Conservation (phyloP, 2,888 invertebrate genomes). For the Cephus runcator region DNA sequence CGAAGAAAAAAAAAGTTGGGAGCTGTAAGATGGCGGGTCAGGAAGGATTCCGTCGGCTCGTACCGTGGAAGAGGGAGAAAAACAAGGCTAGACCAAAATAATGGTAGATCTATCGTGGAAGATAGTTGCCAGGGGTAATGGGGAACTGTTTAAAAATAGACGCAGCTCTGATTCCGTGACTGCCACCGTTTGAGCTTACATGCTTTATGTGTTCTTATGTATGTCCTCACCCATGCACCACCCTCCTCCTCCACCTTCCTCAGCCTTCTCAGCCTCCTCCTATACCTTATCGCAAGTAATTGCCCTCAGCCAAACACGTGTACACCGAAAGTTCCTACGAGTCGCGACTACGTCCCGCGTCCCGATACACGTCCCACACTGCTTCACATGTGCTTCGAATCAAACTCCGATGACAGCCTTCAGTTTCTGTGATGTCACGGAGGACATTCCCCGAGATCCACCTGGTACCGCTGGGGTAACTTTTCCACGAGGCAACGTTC, state of each 20-base stretch:
- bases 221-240: conserved; percentile 3
- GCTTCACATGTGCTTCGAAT: background rate
- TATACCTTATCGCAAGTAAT: background rate
- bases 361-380: background rate
- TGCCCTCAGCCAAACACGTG: background rate
- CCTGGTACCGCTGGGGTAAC: background rate
- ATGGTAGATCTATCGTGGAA: conserved; percentile 57
- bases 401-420: background rate
- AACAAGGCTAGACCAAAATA: conserved; percentile 61
- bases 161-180: conserved; percentile 54
- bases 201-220: conserved; percentile 33
- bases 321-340: background rate
- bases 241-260: background rate
- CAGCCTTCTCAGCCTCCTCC: background rate
- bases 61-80: conserved; percentile 34
- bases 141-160: conserved; percentile 63
- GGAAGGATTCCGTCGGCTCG: conserved; percentile 12
- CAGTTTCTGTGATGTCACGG: background rate
- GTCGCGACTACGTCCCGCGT: background rate
- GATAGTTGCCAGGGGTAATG: conserved; percentile 62
- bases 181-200: conserved; percentile 52
- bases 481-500: background rate
- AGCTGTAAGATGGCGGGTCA: conserved; percentile 16
- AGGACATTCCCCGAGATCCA: background rate
- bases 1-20: conserved; percentile 17